A percentile compares a stretch with the other conserved stretches of the same genome.
These are phyloP conservation scores for Halcyon smyrnensis DNA, from an alignment of 2,797 vertebrate genomes.

Conservation along the genomic window DNA sequence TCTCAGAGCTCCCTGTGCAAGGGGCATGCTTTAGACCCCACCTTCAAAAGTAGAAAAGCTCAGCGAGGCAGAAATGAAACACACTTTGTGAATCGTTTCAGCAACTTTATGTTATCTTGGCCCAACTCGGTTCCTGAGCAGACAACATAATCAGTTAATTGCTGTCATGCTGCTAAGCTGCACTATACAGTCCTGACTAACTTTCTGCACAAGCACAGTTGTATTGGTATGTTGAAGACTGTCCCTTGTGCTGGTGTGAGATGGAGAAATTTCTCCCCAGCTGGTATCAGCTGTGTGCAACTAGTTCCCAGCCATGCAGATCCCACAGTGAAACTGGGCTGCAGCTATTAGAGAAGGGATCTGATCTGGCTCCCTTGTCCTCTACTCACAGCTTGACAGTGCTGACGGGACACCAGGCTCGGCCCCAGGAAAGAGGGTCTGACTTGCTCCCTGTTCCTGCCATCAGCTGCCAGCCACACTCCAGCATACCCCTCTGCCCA, in stretches of 20 bases:
- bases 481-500: background rate
- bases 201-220: background rate
- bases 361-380: background rate
- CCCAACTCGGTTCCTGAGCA: rapidly evolving
- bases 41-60: background rate
- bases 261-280: background rate
- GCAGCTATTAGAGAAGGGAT: background rate
- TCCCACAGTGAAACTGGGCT: background rate
- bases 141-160: background rate
- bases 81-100: background rate
- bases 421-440: background rate
- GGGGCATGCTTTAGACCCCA: background rate
- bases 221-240: background rate
- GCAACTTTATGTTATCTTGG: background rate
- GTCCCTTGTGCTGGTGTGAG: background rate
- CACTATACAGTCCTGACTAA: background rate
- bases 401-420: background rate
- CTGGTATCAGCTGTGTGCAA: background rate
- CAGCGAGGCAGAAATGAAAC: background rate
- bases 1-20: background rate
- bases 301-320: background rate
- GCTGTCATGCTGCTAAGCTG: background rate
- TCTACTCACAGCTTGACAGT: background rate
- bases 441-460: background rate
- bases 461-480: background rate